phyloP scores from a whole-genome alignment of 2,113 vertebrate species.

The Odontophorus gujanensis region DNA sequence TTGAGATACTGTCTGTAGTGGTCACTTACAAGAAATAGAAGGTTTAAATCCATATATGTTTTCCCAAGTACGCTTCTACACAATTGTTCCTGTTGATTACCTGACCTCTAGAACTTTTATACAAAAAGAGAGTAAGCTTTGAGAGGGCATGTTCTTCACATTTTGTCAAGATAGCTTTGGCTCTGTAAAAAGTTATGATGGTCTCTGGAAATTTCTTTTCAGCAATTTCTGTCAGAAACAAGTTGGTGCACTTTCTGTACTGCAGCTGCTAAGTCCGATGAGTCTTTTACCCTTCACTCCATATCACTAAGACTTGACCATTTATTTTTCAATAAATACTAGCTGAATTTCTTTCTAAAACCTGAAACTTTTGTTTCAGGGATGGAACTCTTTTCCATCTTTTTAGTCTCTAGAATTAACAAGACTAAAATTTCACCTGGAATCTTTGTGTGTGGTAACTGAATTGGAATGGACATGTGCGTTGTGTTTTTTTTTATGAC shows the following conservation, averaged over 20 bases:
- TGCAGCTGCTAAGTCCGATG: background rate
- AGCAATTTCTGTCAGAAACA: background rate
- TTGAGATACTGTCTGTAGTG: background rate
- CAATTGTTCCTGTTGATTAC: background rate
- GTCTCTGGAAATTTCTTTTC: conserved; percentile 31
- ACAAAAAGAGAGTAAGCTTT: background rate
- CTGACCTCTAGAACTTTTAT: background rate
- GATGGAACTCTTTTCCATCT: background rate
- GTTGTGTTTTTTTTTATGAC: background rate
- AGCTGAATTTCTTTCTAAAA: background rate
- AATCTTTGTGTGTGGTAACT: background rate
- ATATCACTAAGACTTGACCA: background rate
- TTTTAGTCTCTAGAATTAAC: background rate
- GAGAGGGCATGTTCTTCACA: background rate
- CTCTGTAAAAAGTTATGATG: background rate
- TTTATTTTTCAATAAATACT: background rate
- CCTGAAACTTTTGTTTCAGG: background rate
- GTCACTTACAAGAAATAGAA: background rate
- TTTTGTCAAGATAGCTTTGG: background rate
- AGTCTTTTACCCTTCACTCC: background rate
- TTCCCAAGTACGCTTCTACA: background rate
- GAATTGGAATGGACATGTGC: background rate
- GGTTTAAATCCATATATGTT: background rate
- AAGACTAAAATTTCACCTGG: background rate
- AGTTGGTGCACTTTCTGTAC: background rate